Evolutionary conservation across 2,113 vertebrate species (phyloP), one percentile per base, ranked within the genome.

Genomic region (Takifugu flavidus): DNA sequence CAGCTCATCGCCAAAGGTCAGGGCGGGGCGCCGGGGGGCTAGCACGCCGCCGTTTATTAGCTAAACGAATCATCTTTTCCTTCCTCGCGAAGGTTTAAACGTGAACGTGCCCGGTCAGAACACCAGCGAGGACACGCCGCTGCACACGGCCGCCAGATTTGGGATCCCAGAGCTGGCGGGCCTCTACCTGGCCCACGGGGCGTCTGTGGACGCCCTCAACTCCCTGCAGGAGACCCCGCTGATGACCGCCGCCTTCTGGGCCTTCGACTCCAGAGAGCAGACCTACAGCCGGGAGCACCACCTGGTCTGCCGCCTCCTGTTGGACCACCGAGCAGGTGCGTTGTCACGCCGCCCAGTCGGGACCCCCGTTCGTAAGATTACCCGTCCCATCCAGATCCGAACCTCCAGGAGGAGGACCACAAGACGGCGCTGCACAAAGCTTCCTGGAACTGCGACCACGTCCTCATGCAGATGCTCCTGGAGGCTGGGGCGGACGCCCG

Each of bases 391-490:
- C 4, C 47, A 89, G 91, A 94, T 62, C 91, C 94, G 15, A 94
- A 97, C 1, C 56, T 91, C 50, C 87, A 90, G 0, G 95, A 98
- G 0, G 93, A 92, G 1, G 95, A 98, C 85, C 85, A 94, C 55
- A 96, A 98, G 65, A 93, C 95, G 0, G 92, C 95, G 0, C 93
- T 98, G 12, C 97, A 99, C 86, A 98, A 96, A 80, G 97, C 96
- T 0, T 93, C 95, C 65, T 98, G 96, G 97, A 98, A 97, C 87
- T 95, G 94, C 8, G 96, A 99, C 68, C 93, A 96, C 0, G 45
- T 93, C 56, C 88, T 98, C 59, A 91, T 96, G 79, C 87, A 94
- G 59, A 95, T 98, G 93, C 86, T 99, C 80, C 89, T 99, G 76
- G 93, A 95, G 49, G 94, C 94, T 0, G 96, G 96, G 1, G 94